phyloP scores from a whole-genome alignment of 2,797 vertebrate species.

The Nothura maculosa region DNA sequence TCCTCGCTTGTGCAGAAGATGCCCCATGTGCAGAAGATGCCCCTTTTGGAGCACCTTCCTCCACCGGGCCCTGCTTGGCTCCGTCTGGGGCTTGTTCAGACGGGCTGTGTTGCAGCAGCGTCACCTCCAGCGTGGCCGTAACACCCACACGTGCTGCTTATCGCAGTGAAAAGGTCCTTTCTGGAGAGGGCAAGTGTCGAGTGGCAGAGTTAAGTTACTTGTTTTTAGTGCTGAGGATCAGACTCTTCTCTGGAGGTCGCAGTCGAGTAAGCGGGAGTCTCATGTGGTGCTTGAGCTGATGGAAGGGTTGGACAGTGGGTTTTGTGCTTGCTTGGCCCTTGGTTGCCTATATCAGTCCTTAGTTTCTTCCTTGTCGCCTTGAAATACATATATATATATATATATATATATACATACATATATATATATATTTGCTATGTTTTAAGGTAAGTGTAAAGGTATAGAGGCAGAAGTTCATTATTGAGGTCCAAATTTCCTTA shows the following conservation, averaged over 20 bases:
- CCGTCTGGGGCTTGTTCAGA: not conserved
- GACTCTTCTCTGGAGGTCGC: not conserved
- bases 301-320: not conserved
- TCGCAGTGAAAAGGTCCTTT: not conserved
- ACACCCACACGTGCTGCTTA: not conserved
- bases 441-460: not conserved
- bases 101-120: not conserved
- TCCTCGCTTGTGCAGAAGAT: not conserved
- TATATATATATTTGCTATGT: not conserved
- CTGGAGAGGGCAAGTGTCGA: not conserved
- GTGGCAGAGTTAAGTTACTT: not conserved
- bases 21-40: fast-evolving
- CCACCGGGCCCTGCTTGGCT: not conserved
- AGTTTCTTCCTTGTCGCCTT: not conserved
- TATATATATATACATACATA: no score
- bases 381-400: no score
- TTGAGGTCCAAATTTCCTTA: conserved; percentile 80
- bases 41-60: not conserved
- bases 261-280: fast-evolving
- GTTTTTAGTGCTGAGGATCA: not conserved
- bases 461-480: not conserved
- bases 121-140: fast-evolving
- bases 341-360: not conserved
- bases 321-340: not conserved
- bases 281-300: not conserved